A percentile compares a stretch with the other conserved stretches of the same genome.
phyloP scores from a whole-genome alignment of 30 jellyfish, hydroid and myxozoan genomes.

The Hydra vulgaris region DNA sequence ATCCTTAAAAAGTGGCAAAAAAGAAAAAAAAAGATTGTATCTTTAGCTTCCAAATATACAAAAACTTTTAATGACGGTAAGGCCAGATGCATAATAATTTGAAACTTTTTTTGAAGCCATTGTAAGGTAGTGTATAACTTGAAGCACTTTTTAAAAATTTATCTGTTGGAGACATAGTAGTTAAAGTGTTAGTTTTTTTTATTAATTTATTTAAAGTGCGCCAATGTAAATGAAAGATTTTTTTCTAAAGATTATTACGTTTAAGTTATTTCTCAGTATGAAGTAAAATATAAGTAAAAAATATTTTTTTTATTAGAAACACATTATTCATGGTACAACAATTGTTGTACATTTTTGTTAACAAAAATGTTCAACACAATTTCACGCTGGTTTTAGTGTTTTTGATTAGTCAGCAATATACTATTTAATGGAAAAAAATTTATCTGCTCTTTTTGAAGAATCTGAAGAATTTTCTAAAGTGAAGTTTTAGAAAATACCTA shows the following conservation, averaged over 20 bases:
- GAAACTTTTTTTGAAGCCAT: background rate
- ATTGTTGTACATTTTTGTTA: background rate
- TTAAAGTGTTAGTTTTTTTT: background rate
- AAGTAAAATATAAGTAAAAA: background rate
- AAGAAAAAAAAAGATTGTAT: background rate
- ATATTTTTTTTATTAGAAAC: background rate
- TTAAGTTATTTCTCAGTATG: background rate
- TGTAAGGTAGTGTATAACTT: background rate
- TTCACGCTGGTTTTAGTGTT: background rate
- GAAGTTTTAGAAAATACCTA: no score
- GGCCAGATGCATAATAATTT: background rate
- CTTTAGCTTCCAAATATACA: background rate
- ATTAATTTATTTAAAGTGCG: background rate
- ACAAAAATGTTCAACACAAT: no score
- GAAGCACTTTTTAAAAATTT: background rate
- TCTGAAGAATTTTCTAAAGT: no score
- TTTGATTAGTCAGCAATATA: background rate
- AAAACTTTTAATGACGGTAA: background rate
- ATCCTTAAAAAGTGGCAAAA: background rate
- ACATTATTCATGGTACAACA: background rate
- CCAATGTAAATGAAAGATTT: background rate
- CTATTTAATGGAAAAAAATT: no score
- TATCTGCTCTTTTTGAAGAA: no score
- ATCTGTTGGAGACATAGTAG: background rate
- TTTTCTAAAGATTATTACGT: background rate